Evolutionary conservation across 2,888 invertebrate species (phyloP).

Genomic region (Pristionchus fissidentatus): DNA sequence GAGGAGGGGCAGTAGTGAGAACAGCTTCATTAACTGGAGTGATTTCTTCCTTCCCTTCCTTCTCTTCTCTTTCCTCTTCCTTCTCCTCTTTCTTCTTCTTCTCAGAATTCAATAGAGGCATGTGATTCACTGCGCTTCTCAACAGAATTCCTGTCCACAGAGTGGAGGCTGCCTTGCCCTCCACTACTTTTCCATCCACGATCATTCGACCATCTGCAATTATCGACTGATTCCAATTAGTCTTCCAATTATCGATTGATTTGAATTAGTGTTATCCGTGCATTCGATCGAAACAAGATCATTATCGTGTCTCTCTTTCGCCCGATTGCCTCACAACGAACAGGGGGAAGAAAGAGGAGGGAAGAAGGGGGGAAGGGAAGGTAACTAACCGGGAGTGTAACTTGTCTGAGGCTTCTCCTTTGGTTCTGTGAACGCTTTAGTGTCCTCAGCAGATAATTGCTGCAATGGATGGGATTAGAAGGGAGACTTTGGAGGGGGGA

Average conservation of each 20-base stretch:
- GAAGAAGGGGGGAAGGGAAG: not conserved
- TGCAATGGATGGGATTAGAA: not conserved
- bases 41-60: not conserved
- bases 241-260: too few species aligned
- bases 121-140: conserved; percentile 31
- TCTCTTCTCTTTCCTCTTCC: not conserved
- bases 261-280: not conserved
- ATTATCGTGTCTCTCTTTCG: not conserved
- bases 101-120: not conserved
- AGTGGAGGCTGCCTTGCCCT: conserved; percentile 48
- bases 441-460: conserved; percentile 51
- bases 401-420: conserved; percentile 60
- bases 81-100: not conserved
- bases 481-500: too few species aligned
- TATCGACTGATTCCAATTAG: not conserved
- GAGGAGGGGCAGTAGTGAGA: not conserved
- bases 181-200: conserved; percentile 57
- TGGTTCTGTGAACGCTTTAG: conserved; percentile 58
- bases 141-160: conserved; percentile 54
- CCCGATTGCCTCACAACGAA: not conserved
- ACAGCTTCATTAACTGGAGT: conserved; percentile 10
- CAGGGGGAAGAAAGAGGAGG: not conserved
- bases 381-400: conserved; percentile 58
- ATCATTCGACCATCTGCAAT: conserved; percentile 60
- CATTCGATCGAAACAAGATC: conserved; percentile 20